These are phyloP conservation scores for Tragelaphus eurycerus DNA, from an alignment of 2,797 vertebrate species.

Conservation along the genomic window DNA sequence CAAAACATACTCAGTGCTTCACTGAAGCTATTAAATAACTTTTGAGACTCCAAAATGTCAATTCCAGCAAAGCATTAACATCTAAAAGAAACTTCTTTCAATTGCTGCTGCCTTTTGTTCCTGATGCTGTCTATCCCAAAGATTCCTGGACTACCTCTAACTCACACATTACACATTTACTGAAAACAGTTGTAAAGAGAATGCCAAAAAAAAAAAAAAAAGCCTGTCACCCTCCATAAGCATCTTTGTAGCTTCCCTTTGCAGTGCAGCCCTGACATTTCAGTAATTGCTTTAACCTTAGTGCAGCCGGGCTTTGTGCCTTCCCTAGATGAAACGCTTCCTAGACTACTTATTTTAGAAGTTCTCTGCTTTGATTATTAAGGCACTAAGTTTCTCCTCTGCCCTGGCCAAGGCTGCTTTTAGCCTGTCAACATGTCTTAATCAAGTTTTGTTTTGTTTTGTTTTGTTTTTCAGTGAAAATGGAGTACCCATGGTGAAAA, in stretches of 20 bases:
- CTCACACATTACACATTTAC: constrained; percentile 45
- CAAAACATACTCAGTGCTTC: background rate
- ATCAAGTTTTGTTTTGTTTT: background rate
- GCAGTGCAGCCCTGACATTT: constrained; percentile 60
- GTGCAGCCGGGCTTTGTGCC: constrained; percentile 22
- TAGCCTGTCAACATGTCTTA: constrained; percentile 29
- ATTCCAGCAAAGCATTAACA: constrained; percentile 39
- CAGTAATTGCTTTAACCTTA: constrained; percentile 72
- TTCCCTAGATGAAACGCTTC: constrained; percentile 62
- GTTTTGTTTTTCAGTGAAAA: background rate
- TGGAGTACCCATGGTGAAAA: background rate
- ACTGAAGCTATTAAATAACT: background rate
- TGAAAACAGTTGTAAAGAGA: constrained; percentile 47
- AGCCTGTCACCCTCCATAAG: background rate
- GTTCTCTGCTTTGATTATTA: constrained; percentile 58
- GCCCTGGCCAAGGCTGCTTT: constrained; percentile 46
- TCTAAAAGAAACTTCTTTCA: constrained; percentile 12
- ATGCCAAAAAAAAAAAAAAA: background rate
- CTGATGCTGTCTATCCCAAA: background rate
- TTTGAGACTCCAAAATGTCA: constrained; percentile 52
- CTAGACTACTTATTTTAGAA: constrained; percentile 53
- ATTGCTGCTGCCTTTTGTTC: background rate
- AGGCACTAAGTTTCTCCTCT: constrained; percentile 23
- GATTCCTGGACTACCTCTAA: constrained; percentile 42
- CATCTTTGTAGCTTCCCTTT: constrained; percentile 47